Evolutionary conservation across 1,140 invertebrate species (phyloP).

Genomic region (Drosophila punjabiensis): DNA sequence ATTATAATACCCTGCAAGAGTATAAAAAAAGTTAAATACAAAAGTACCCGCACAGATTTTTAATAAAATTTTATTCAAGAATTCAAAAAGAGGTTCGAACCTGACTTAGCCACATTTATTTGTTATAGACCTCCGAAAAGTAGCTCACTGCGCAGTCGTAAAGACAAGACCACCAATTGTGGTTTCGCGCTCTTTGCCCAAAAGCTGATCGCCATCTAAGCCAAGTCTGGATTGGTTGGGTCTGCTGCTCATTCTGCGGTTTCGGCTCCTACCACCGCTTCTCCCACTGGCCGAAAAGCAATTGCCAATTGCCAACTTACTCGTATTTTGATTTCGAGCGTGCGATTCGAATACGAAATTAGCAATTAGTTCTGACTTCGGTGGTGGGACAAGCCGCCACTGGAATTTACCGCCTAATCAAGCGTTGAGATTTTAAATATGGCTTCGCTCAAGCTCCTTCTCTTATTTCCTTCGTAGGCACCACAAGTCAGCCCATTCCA

Average conservation of each 20-base stretch:
- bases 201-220: constrained; percentile 53
- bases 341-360: constrained; percentile 79
- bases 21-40: too few species aligned
- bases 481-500: constrained; percentile 55
- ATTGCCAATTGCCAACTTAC: constrained; percentile 65
- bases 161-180: constrained; percentile 16
- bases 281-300: constrained; percentile 37
- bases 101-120: too few species aligned
- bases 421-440: constrained; percentile 73
- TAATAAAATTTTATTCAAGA: too few species aligned
- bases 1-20: too few species aligned
- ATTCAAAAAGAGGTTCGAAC: too few species aligned
- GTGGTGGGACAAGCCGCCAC: constrained; percentile 64
- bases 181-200: constrained; percentile 30
- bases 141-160: constrained; percentile 18
- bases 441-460: constrained; percentile 40
- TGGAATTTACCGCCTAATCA: constrained; percentile 75
- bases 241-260: background rate
- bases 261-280: constrained; percentile 1
- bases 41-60: too few species aligned
- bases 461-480: constrained; percentile 45
- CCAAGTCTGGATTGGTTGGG: constrained; percentile 40
- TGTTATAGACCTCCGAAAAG: background rate
- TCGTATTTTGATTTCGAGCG: constrained; percentile 75
- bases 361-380: constrained; percentile 74